Conservation (phyloP, 1,140 invertebrate species). For the Pseudomyrmex pallidus region DNA sequence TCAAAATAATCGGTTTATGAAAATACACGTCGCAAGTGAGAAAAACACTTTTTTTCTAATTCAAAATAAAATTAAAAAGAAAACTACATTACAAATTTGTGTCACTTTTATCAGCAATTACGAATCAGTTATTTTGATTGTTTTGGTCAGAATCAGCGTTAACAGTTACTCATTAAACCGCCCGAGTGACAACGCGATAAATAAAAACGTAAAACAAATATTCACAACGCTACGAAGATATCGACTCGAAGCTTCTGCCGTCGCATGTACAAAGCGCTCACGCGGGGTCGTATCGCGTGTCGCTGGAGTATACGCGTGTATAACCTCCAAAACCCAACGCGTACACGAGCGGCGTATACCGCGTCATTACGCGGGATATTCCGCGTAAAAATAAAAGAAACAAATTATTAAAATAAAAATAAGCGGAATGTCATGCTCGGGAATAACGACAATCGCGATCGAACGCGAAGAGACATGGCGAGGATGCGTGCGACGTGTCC, state of each 20-base stretch:
- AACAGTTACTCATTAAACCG: too few relatives aligned
- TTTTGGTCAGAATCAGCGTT: too few relatives aligned
- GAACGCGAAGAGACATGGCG: background rate
- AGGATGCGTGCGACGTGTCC: slow-evolving; percentile 55
- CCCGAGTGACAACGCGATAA: background rate
- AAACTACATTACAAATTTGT: too few relatives aligned
- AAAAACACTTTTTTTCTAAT: too few relatives aligned
- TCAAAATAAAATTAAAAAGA: too few relatives aligned
- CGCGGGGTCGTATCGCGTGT: slow-evolving; percentile 31
- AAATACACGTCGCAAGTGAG: too few relatives aligned
- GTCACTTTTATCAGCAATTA: too few relatives aligned
- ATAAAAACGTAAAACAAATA: too few relatives aligned
- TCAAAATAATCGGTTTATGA: too few relatives aligned
- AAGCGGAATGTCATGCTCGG: background rate
- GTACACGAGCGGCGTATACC: background rate
- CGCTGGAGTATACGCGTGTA: slow-evolving; percentile 18
- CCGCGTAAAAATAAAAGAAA: background rate
- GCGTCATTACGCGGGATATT: background rate
- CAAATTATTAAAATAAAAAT: background rate
- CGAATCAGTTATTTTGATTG: too few relatives aligned
- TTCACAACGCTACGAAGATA: background rate
- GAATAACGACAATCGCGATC: background rate
- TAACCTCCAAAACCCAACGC: slow-evolving; percentile 41
- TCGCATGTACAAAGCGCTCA: slow-evolving; percentile 3
- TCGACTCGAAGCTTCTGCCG: slow-evolving; percentile 12